Evolutionary conservation across 2,888 invertebrate species (phyloP).

Genomic region (Caenorhabditis afra): DNA sequence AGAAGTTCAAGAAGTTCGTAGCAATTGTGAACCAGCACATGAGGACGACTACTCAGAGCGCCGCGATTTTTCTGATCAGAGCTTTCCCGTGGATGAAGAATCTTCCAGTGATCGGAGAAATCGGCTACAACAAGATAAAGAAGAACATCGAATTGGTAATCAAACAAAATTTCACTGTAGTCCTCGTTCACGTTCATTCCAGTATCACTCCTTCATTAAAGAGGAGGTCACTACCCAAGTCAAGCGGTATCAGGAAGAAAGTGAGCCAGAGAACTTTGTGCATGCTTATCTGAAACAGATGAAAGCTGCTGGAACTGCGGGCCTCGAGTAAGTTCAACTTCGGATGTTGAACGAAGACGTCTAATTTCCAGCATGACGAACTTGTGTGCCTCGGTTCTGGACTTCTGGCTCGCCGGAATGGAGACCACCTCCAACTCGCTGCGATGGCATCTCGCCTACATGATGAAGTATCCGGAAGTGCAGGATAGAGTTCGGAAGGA

Average conservation of each 20-base stretch:
- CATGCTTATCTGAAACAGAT: constrained; percentile 60
- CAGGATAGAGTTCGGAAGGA: constrained; percentile 61
- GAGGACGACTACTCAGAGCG: constrained; percentile 12
- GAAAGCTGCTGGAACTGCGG: constrained; percentile 27
- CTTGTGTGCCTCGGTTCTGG: constrained; percentile 43
- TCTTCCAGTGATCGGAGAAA: constrained; percentile 54
- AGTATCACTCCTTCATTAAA: constrained; percentile 40
- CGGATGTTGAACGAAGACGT: too few species aligned
- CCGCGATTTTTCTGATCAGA: constrained; percentile 5
- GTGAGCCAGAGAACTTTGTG: constrained; percentile 58
- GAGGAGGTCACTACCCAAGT: constrained; percentile 30
- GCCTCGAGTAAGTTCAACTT: constrained; percentile 14
- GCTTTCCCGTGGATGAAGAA: constrained; percentile 37
- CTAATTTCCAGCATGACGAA: constrained; percentile 36
- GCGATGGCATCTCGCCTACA: constrained; percentile 64
- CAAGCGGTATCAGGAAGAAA: constrained; percentile 35
- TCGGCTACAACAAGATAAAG: constrained; percentile 22
- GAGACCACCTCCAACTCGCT: constrained; percentile 71
- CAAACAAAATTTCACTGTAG: too few species aligned
- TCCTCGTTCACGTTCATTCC: constrained; percentile 16
- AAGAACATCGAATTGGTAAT: constrained; percentile 40
- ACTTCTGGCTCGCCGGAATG: constrained; percentile 72
- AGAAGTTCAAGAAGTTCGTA: constrained; percentile 58
- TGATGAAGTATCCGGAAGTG: constrained; percentile 39
- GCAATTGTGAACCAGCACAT: constrained; percentile 29